Conservation (phyloP, 2,113 vertebrate species). For the Engystomops pustulosus region DNA sequence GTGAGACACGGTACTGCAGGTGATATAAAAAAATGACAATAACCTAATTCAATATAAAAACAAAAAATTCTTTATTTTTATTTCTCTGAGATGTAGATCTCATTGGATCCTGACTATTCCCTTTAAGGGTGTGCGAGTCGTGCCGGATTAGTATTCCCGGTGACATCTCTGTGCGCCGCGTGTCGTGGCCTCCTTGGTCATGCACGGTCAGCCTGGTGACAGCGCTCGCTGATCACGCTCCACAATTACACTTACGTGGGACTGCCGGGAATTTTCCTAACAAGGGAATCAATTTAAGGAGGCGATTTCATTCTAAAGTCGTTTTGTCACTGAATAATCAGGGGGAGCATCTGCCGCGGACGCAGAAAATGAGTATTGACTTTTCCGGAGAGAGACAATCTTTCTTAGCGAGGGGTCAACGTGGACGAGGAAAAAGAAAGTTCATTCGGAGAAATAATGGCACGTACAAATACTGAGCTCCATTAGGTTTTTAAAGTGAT, state of each 20-base stretch:
- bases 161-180: too few species aligned
- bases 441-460: not conserved
- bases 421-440: not conserved
- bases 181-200: not conserved
- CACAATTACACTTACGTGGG: not conserved
- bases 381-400: conserved; percentile 44
- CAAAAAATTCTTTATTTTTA: not conserved
- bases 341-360: conserved; percentile 30
- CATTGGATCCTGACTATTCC: not conserved
- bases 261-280: conserved; percentile 7
- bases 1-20: not conserved
- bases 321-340: conserved; percentile 48
- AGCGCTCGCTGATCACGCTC: not conserved
- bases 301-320: conserved; percentile 52
- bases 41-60: not conserved
- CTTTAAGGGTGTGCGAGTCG: not conserved
- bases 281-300: conserved; percentile 53
- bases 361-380: conserved; percentile 56
- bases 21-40: not conserved
- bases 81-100: not conserved
- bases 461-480: not conserved
- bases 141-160: not conserved
- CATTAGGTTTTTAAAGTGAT: too few species aligned
- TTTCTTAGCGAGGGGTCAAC: conserved; percentile 19
- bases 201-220: not conserved